Evolutionary conservation across 2,888 invertebrate genomes (phyloP), one percentile per base, ranked within the genome.

Genomic region (Aleiodes alternator): DNA sequence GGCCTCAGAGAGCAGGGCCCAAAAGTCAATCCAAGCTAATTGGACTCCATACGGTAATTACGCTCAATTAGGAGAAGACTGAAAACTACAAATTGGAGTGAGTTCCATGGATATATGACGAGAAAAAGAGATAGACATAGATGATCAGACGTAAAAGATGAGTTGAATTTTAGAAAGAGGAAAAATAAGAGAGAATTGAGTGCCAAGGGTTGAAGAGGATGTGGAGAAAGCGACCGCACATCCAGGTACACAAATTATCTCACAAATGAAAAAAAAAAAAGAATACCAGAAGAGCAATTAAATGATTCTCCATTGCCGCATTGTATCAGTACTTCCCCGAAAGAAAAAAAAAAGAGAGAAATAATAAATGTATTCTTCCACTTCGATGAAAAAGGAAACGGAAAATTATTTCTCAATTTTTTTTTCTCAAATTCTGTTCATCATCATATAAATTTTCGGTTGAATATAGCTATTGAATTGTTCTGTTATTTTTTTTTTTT

Each of bases 161-260:
- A 71, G 53, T 43, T 64, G 50, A 53, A 48, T 11, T 38, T 66
- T 64, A 72, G 74, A 77, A 78, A 77, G 80, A 64, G 77, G 70
- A 78, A 50, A 48, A 23, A 43, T 8, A 75, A 38, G 76, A 50
- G 74, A 69, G 73, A 76, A 76, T 23, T 70, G 72, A 71, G 48
- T 48, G 29, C 23, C 59, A 69, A 68, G 59, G 53, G 53, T 71
- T 68, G 68, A 55, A 66, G 69, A 73, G 77, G 79, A 79, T 77
- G 70, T 74, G 73, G 77, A 82, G 68, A 68, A 68, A 68, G 48
- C 57, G 68, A 72, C 69, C 75, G 72, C 78, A 23, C 2, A 81
- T 81, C 80, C 87, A 88, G 88, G 86, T 87, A 88, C 86, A 88
- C 88, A 87, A 88, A 88, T 88, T 88, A 88, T 88, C 85, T 79